Evolutionary conservation across 1,140 invertebrate species (phyloP).

Genomic region (Reticulitermes speratus): DNA sequence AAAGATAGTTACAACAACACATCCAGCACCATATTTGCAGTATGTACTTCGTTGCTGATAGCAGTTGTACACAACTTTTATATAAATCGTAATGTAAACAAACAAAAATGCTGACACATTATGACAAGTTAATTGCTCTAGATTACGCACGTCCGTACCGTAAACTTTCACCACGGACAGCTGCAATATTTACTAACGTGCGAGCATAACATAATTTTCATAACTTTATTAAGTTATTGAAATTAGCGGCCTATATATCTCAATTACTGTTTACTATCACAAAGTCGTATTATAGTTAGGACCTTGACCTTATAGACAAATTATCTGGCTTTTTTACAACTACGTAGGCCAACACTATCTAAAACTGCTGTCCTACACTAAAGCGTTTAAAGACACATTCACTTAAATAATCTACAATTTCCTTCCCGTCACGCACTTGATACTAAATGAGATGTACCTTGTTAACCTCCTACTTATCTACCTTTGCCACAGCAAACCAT

Average conservation of each 20-base stretch:
- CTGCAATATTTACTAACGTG: not conserved
- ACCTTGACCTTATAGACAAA: not conserved
- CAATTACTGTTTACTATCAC: not conserved
- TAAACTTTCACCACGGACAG: not conserved
- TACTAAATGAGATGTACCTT: not conserved
- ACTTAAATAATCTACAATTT: not conserved
- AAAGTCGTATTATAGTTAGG: not conserved
- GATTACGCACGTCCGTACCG: not conserved
- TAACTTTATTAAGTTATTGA: not conserved
- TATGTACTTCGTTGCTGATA: too few species aligned
- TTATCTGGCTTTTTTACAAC: not conserved
- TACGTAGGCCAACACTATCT: not conserved
- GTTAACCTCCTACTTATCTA: not conserved
- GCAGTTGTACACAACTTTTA: too few species aligned
- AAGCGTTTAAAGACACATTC: not conserved
- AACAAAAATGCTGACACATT: slow-evolving; percentile 12
- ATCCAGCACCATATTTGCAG: too few species aligned
- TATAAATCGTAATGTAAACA: not conserved
- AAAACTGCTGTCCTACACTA: not conserved
- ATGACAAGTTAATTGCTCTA: not conserved
- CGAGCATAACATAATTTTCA: not conserved
- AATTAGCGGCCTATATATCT: not conserved
- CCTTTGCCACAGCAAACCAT: not conserved
- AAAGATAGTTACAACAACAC: too few species aligned
- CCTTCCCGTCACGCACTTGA: not conserved